A percentile compares a stretch with the other conserved stretches of the same genome.
Conservation (phyloP, 2,113 vertebrate genomes). For the Cyphomyrus plagiostoma region DNA sequence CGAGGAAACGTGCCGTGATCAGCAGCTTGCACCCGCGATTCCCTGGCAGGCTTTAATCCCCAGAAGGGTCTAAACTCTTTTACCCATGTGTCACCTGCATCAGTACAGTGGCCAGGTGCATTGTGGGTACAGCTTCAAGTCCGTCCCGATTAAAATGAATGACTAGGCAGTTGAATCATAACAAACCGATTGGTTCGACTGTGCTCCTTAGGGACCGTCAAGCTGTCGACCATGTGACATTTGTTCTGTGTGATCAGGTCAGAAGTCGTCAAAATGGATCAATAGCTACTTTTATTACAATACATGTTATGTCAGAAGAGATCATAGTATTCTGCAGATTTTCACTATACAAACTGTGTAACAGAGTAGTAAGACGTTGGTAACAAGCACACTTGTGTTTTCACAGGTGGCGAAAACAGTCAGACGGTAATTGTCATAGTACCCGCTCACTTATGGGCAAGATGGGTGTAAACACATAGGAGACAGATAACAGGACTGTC, state of each 20-base stretch:
- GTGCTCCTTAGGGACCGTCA: background rate
- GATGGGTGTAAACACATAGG: background rate
- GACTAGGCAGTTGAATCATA: background rate
- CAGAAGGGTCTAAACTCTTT: background rate
- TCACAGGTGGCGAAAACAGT: background rate
- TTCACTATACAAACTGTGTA: background rate
- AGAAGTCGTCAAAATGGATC: background rate
- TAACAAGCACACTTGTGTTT: background rate
- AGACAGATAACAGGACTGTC: background rate
- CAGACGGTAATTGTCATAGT: background rate
- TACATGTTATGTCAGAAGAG: background rate
- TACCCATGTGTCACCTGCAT: background rate
- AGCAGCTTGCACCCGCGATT: background rate
- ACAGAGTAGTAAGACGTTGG: background rate
- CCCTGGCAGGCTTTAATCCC: background rate
- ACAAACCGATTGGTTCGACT: background rate
- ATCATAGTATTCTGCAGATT: background rate
- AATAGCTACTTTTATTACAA: background rate
- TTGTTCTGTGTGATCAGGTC: background rate
- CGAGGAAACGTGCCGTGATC: background rate
- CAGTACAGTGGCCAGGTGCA: background rate
- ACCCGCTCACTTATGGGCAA: background rate
- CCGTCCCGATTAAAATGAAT: background rate
- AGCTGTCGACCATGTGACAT: background rate
- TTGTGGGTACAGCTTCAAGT: background rate